Conservation (phyloP, 2,113 vertebrate genomes). For the Tachycineta bicolor region DNA sequence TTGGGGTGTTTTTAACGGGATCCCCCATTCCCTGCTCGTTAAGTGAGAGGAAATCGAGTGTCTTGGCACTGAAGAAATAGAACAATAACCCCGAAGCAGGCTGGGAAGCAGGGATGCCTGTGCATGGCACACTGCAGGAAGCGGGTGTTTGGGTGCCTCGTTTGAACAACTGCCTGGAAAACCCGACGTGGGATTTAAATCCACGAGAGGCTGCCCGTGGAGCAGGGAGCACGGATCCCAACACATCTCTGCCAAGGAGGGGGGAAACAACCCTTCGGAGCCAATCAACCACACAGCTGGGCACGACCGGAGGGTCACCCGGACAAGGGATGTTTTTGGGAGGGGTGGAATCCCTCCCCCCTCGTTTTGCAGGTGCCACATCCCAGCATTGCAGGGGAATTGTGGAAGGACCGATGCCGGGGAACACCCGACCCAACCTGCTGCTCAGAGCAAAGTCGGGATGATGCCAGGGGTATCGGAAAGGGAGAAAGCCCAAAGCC, state of each 20-base stretch:
- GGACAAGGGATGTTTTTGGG: not conserved
- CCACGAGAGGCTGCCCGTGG: not conserved
- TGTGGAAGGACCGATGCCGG: not conserved
- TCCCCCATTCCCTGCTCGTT: not conserved
- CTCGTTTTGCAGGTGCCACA: not conserved
- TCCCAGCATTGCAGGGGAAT: not conserved
- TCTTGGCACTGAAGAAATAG: not conserved
- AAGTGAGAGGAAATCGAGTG: not conserved
- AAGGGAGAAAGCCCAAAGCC: not conserved
- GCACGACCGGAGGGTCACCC: accelerated
- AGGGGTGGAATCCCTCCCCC: not conserved
- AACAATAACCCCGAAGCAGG: not conserved
- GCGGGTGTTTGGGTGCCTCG: accelerated
- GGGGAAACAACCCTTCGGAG: not conserved
- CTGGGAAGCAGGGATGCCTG: not conserved
- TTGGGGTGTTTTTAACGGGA: not conserved
- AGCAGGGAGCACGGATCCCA: not conserved
- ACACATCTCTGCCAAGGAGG: not conserved
- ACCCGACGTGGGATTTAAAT: not conserved
- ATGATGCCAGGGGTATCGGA: accelerated
- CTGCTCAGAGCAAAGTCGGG: not conserved
- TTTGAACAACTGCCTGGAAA: not conserved
- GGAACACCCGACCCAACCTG: not conserved
- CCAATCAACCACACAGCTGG: not conserved
- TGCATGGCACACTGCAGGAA: not conserved